Percentiles rank a stretch among this genome's conserved stretches.
phyloP scores from a whole-genome alignment of 1,140 invertebrate species.

The Tribolium castaneum region DNA sequence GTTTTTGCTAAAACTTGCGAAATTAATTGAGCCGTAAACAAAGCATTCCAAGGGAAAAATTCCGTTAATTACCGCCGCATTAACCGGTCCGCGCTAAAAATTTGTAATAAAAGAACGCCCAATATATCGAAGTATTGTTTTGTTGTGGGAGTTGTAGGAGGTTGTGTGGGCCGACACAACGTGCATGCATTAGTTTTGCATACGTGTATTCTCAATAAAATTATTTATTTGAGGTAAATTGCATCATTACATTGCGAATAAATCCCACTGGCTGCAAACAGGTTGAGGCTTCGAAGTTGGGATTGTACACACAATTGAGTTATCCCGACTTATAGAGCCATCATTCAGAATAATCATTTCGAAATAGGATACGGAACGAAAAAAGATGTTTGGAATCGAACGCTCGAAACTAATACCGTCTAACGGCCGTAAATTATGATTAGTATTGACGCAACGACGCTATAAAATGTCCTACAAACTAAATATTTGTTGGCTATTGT shows the following conservation, averaged over 20 bases:
- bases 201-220: constrained; percentile 23
- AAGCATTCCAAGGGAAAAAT: background rate
- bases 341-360: constrained; percentile 34
- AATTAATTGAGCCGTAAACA: constrained; percentile 30
- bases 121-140: constrained; percentile 38
- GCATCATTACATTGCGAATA: constrained; percentile 15
- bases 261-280: constrained; percentile 11
- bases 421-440: constrained; percentile 47
- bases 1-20: constrained; percentile 23
- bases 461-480: constrained; percentile 39
- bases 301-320: constrained; percentile 15
- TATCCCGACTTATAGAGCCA: constrained; percentile 30
- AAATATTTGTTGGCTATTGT: constrained; percentile 44
- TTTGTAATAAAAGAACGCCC: constrained; percentile 38
- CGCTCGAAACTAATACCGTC: constrained; percentile 40
- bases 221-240: constrained; percentile 35
- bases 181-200: constrained; percentile 40
- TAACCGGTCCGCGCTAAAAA: constrained; percentile 21
- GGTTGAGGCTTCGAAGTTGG: background rate
- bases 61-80: constrained; percentile 12
- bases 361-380: background rate
- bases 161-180: constrained; percentile 27
- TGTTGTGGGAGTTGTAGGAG: constrained; percentile 32
- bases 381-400: constrained; percentile 17
- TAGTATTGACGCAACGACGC: constrained; percentile 43